Conservation (phyloP, 2,888 invertebrate species). For the Campoletis raptor region DNA sequence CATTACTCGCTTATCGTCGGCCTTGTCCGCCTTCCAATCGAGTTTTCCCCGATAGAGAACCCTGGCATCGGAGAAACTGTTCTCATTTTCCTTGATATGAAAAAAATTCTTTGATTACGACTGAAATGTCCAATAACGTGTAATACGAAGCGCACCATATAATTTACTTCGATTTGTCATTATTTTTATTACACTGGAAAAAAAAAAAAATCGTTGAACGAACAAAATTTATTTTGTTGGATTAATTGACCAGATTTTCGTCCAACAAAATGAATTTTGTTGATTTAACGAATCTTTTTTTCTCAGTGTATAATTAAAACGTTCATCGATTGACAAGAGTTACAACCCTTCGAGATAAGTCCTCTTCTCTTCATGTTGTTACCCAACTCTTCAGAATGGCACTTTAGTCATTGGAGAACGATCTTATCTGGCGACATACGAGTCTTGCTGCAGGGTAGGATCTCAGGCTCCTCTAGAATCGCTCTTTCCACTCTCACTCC, state of each 20-base stretch:
- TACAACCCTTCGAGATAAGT: neutral
- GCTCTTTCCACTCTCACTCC: conserved; percentile 2
- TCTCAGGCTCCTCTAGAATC: conserved; percentile 5
- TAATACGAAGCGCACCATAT: no score
- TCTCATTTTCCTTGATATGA: neutral
- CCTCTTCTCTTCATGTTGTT: neutral
- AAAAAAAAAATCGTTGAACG: no score
- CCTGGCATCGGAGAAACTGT: neutral
- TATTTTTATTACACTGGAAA: no score
- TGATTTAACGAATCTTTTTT: neutral
- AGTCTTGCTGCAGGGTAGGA: conserved; percentile 11
- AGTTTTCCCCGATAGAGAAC: conserved; percentile 58
- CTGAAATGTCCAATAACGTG: neutral
- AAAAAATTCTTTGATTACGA: neutral
- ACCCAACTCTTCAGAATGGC: conserved; percentile 1
- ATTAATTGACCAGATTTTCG: no score
- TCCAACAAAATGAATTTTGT: no score
- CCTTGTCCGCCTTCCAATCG: conserved; percentile 59
- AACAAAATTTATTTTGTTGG: no score
- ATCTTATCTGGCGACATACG: conserved; percentile 11
- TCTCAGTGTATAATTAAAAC: neutral
- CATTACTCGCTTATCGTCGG: conserved; percentile 66
- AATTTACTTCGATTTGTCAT: no score
- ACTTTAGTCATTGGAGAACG: conserved; percentile 25
- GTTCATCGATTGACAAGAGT: neutral